phyloP scores from a whole-genome alignment of 2,797 vertebrate genomes.

The Rallus crepitans region DNA sequence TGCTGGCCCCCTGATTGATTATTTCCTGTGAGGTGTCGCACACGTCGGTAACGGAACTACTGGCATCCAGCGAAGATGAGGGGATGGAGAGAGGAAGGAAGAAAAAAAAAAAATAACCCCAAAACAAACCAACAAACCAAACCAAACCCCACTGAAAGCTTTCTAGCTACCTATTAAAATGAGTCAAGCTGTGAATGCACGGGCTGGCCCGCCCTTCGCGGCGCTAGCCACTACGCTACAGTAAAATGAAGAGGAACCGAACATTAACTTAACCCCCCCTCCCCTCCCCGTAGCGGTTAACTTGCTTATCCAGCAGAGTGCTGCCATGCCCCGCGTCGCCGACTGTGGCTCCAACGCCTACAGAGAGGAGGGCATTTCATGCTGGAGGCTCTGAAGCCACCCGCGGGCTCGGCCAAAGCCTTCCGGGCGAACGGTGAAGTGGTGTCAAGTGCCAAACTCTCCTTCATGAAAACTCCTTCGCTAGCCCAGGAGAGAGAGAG shows the following conservation, averaged over 20 bases:
- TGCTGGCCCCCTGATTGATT: conserved; percentile 80
- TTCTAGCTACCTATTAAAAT: conserved; percentile 80
- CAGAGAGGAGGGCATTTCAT: conserved; percentile 72
- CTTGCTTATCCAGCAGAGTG: conserved; percentile 72
- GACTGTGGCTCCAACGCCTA: conserved; percentile 64
- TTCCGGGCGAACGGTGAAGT: conserved; percentile 58
- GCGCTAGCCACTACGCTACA: conserved; percentile 81
- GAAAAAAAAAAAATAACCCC: conserved; percentile 7
- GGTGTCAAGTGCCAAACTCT: conserved; percentile 68
- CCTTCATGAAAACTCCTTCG: conserved; percentile 64
- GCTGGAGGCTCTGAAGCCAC: conserved; percentile 72
- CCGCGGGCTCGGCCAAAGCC: conserved; percentile 56
- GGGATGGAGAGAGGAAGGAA: conserved; percentile 36
- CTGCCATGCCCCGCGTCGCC: conserved; percentile 58
- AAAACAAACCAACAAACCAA: background rate
- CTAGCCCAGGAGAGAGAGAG: conserved; percentile 70
- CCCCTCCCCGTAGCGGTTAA: conserved; percentile 72
- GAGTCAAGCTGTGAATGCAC: conserved; percentile 82
- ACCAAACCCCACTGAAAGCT: conserved; percentile 78
- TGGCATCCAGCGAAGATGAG: conserved; percentile 70
- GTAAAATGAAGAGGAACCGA: conserved; percentile 81
- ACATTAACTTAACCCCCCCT: conserved; percentile 80
- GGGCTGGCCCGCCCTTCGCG: conserved; percentile 68
- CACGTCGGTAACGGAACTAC: conserved; percentile 70
- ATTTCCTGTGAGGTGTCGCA: conserved; percentile 72